Evolutionary conservation across 2,797 vertebrate species (phyloP), one percentile per base, ranked within the genome.

Genomic region (Eupleurogrammus muticus): DNA sequence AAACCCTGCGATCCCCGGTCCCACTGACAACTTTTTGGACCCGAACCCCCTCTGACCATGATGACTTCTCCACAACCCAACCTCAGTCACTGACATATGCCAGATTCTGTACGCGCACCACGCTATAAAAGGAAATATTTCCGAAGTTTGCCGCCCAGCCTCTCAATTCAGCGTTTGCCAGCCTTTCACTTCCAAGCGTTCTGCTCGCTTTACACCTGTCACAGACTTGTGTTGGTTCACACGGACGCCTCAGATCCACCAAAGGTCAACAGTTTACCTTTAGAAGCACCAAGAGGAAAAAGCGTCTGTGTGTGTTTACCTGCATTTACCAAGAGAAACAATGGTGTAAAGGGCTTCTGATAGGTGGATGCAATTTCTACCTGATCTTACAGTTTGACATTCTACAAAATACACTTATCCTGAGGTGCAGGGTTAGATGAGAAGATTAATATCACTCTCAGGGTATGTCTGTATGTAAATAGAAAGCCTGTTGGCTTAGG

Each of bases 81-180:
- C 70, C 62, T 76, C 81, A 54, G 42, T 73, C 80, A 73, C 60
- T 87, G 79, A 84, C 75, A 74, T 75, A 75, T 77, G 73, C 82
- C 82, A 91, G 84, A 87, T 84, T 73, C 35, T 47, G 60, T 51
- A 65, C 66, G 77, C 64, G 66, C 71, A 68, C 82, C 69, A 84
- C 66, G 83, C 89, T 89, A 85, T 90, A 90, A 85, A 91, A 86
- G 84, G 88, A 86, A 76, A 82, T 80, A 60, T 84, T 87, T 83
- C 75, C 53, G 10, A 81, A 73, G 76, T 79, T 86, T 80, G 66
- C 21, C 57, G 66, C 61, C 63, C 68, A 44, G 51, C 47, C 46
- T 46, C 76, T 71, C 66, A 44, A 48, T 76, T 61, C 63, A 86
- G 72, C 59, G 84, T 78, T 77, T 79, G 52, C 61, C 64, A 66